Evolutionary conservation across 2,113 vertebrate species (phyloP), one percentile per base, ranked within the genome.

Genomic region (Platysteira castanea): DNA sequence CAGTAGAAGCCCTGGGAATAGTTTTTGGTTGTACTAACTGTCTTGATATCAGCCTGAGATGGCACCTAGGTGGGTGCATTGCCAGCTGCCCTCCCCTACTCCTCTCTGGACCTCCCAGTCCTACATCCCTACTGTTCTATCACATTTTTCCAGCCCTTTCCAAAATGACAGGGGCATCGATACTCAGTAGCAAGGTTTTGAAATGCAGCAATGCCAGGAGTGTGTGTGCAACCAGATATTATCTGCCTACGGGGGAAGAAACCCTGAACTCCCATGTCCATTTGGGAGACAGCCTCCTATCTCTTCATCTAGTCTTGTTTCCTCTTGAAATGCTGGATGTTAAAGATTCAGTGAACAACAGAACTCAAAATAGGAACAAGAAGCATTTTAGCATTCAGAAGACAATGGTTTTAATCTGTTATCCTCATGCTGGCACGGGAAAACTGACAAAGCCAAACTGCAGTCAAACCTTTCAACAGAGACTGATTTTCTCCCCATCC

Each of bases 1-100:
- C 96, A 95, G 96, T 79, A 53, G 90, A 82, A 85, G 70, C 44
- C 90, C 88, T 85, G 96, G 80, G 78, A 91, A 91, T 83, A 93
- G 79, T 84, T 94, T 93, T 64, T 52, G 90, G 67, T 93, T 60
- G 92, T 81, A 96, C 89, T 93, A 87, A 95, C 91, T 78, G 63
- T 87, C 87, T 64, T 71, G 39, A 0, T 47, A 85, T 68, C 93
- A 89, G 74, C 81, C 44, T 15, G 30, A 91, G 84, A 65, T 1
- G 12, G 30, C 61, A 94, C 65, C 61, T 82, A 44, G 0, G 2
- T 0, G 12, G 53, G 57, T 20, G 21, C 63, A 90, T 65, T 63
- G 15, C n/a, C n/a, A n/a, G 24, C 61, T 76, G 47, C 73, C 73
- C 37, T 27, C 22, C 11, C 61, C 77, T 1, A 3, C 41, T 73